Evolutionary conservation across 2,888 invertebrate species (phyloP).

Genomic region (Sclerodermus sp.): DNA sequence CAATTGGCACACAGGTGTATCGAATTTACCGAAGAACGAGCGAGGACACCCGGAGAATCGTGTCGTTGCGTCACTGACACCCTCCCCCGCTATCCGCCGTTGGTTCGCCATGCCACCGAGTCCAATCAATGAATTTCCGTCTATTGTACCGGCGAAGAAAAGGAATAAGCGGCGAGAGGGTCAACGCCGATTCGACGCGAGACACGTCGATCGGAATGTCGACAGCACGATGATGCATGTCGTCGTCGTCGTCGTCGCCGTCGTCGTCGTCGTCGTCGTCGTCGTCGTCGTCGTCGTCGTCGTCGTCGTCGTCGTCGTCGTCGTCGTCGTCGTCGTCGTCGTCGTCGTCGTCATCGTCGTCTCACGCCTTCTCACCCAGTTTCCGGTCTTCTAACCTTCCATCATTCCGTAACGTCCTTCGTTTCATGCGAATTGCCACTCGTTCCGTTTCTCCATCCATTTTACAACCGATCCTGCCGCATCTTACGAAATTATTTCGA

Average conservation of each 20-base stretch:
- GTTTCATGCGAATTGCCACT: too few relatives aligned
- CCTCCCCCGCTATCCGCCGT: slow-evolving; percentile 10
- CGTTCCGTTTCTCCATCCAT: too few relatives aligned
- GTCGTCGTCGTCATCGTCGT: slow-evolving; percentile 3
- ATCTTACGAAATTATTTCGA: too few relatives aligned
- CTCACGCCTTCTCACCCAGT: slow-evolving; percentile 11
- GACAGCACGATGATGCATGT: not conserved
- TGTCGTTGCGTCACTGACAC: slow-evolving; percentile 28
- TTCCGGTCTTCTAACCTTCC: slow-evolving; percentile 7
- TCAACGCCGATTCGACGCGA: too few relatives aligned
- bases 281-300: too few relatives aligned
- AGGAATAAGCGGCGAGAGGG: too few relatives aligned
- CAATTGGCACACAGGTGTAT: slow-evolving; percentile 54
- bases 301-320: too few relatives aligned
- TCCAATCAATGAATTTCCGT: slow-evolving; percentile 11
- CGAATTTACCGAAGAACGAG: slow-evolving; percentile 35
- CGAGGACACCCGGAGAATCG: slow-evolving; percentile 32
- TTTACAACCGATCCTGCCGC: too few relatives aligned
- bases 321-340: slow-evolving; percentile 17
- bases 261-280: not conserved
- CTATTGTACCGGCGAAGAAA: slow-evolving; percentile 7
- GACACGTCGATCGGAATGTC: slow-evolving; percentile 1
- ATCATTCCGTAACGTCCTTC: too few relatives aligned
- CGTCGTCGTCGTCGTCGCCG: not conserved
- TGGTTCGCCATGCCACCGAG: not conserved